Evolutionary conservation across 92 coral and sea anemone genomes (phyloP).

Genomic region (Epizoanthus fatuus): DNA sequence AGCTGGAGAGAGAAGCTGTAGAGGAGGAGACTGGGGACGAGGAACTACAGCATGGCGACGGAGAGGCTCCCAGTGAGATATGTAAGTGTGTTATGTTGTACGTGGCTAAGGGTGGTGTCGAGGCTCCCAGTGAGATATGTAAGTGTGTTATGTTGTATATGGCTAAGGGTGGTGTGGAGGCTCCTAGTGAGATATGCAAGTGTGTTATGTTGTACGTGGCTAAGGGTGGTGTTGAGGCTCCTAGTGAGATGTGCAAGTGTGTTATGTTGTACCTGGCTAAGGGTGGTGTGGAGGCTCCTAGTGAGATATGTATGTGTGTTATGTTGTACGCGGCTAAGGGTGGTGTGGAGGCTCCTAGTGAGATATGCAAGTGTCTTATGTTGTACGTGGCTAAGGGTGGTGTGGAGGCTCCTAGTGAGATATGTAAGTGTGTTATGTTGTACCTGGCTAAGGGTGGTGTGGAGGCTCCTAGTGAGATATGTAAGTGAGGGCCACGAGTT

Average conservation of each 20-base stretch:
- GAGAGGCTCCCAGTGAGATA: constrained; percentile 84
- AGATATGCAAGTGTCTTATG: background rate
- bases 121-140: background rate
- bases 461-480: too few relatives aligned
- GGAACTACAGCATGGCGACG: constrained; percentile 76
- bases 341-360: too few relatives aligned
- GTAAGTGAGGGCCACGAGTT: background rate
- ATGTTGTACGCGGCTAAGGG: too few relatives aligned
- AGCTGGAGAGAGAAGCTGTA: constrained; percentile 77
- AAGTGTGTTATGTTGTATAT: too few relatives aligned
- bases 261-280: background rate
- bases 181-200: too few relatives aligned
- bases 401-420: background rate
- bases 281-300: too few relatives aligned
- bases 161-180: too few relatives aligned
- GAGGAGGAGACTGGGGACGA: constrained; percentile 87
- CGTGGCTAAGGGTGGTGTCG: constrained; percentile 55
- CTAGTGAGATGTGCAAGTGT: background rate
- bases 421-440: background rate
- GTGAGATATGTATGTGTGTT: background rate
- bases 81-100: constrained; percentile 58
- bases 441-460: too few relatives aligned
- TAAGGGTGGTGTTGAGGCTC: background rate
- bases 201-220: too few relatives aligned
- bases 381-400: too few relatives aligned